Evolutionary conservation across 2,888 invertebrate genomes (phyloP).

Genomic region (Gnatocerus cornutus): DNA sequence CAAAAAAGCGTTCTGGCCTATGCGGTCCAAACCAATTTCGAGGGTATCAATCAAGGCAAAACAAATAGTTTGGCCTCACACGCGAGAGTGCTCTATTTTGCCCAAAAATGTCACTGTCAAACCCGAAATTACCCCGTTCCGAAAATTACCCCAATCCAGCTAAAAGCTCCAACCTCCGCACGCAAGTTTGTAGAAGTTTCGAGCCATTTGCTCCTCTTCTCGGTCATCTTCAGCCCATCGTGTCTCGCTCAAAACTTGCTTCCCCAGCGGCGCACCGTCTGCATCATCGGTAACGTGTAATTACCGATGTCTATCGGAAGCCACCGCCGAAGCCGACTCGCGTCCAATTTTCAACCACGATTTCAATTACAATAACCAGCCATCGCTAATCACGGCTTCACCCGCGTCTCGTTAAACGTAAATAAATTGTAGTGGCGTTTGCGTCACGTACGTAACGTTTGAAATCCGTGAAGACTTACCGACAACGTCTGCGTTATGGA

Average conservation of each 20-base stretch:
- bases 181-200: constrained; percentile 39
- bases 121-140: not conserved
- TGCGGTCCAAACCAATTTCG: no score
- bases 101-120: not conserved
- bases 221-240: not conserved
- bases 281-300: constrained; percentile 53
- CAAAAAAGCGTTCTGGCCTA: no score
- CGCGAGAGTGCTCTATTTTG: not conserved
- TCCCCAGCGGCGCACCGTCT: constrained; percentile 49
- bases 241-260: constrained; percentile 47
- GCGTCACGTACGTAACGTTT: constrained; percentile 29
- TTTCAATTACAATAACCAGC: constrained; percentile 40
- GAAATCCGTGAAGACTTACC: constrained; percentile 32
- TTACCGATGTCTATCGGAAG: constrained; percentile 56
- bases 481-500: constrained; percentile 24
- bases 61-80: no score
- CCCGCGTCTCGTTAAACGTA: constrained; percentile 35
- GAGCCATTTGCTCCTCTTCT: constrained; percentile 7
- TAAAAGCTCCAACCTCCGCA: constrained; percentile 5
- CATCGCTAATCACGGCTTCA: constrained; percentile 22
- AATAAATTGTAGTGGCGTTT: constrained; percentile 34
- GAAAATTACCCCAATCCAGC: not conserved
- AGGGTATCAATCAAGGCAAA: no score
- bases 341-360: constrained; percentile 37
- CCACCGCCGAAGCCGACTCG: constrained; percentile 48